phyloP scores from a whole-genome alignment of 2,113 vertebrate species.

The Campylorhamphus procurvoides region DNA sequence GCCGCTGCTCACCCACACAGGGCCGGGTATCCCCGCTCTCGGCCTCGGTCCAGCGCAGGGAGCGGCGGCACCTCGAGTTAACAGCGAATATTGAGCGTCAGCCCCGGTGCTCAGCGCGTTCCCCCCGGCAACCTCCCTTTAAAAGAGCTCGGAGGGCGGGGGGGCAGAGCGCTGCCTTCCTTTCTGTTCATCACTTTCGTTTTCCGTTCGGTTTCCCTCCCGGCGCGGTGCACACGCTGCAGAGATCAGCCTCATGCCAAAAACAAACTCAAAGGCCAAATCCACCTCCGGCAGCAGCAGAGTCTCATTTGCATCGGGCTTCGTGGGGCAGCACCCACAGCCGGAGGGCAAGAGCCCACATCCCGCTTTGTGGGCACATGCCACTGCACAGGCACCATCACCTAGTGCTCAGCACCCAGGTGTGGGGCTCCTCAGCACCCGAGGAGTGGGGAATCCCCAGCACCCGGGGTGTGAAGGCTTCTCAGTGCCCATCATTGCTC shows the following conservation, averaged over 20 bases:
- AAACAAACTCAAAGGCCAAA: neutral
- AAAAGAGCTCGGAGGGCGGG: neutral
- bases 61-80: neutral
- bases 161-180: neutral
- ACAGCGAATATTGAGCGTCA: neutral
- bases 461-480: neutral
- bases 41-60: neutral
- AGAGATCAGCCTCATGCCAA: neutral
- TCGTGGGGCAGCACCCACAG: neutral
- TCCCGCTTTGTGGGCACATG: accelerated
- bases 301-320: neutral
- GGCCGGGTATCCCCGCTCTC: neutral
- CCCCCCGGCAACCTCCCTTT: neutral
- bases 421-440: neutral
- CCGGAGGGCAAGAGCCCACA: accelerated
- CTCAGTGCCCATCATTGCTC: neutral
- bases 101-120: neutral
- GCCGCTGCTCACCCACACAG: neutral
- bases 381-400: accelerated
- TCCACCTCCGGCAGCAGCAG: neutral
- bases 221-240: neutral
- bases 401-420: neutral
- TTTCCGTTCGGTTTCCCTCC: neutral
- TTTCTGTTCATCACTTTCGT: constrained; percentile 36
- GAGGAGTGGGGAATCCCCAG: neutral